Evolutionary conservation across 2,888 invertebrate genomes (phyloP).

Genomic region (Papilio protenor): DNA sequence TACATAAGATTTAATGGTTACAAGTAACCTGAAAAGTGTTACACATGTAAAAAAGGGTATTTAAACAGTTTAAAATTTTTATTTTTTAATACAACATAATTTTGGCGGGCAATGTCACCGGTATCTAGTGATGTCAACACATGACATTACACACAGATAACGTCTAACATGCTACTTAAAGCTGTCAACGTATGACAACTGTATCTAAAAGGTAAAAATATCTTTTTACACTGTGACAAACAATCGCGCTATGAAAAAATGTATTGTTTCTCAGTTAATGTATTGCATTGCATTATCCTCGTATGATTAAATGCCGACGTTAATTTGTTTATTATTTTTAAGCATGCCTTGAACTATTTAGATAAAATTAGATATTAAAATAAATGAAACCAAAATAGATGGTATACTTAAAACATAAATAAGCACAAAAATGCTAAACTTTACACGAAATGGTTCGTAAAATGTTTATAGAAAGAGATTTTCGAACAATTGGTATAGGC

Average conservation of each 20-base stretch:
- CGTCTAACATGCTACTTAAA: constrained; percentile 42
- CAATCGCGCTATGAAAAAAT: constrained; percentile 37
- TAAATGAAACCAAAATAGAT: constrained; percentile 15
- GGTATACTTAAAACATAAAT: neutral
- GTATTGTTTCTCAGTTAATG: constrained; percentile 33
- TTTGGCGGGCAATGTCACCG: constrained; percentile 40
- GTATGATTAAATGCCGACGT: constrained; percentile 18
- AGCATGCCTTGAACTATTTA: constrained; percentile 33
- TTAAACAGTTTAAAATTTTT: neutral
- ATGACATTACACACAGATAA: constrained; percentile 41
- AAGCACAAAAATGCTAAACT: too few species aligned
- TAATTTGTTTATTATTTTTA: constrained; percentile 15
- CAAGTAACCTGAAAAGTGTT: neutral
- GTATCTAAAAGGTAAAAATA: constrained; percentile 41
- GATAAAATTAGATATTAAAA: constrained; percentile 29
- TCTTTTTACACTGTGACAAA: constrained; percentile 27
- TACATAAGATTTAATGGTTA: neutral
- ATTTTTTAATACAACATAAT: constrained; percentile 25
- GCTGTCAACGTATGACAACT: constrained; percentile 42
- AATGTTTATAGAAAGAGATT: too few species aligned
- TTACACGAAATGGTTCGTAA: too few species aligned
- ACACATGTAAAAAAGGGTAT: too few species aligned
- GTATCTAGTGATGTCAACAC: constrained; percentile 35
- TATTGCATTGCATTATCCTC: constrained; percentile 27
- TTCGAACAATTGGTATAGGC: too few species aligned